A percentile compares a stretch with the other conserved stretches of the same genome.
These are phyloP conservation scores for Serrognathus titanus DNA, from an alignment of 2,888 invertebrate species.

Conservation along the genomic window DNA sequence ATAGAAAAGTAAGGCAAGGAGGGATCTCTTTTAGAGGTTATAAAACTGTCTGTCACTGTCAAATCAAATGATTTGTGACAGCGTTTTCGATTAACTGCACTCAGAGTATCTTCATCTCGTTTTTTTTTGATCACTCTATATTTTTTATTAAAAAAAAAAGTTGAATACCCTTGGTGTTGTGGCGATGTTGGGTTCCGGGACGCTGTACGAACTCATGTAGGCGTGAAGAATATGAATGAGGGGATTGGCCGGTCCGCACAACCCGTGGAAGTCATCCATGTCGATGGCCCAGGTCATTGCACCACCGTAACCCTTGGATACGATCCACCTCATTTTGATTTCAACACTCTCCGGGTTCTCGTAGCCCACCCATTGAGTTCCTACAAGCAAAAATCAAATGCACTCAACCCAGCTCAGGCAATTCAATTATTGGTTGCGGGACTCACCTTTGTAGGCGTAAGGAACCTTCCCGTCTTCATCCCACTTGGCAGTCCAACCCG, in stretches of 20 bases:
- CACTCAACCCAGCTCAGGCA: not conserved
- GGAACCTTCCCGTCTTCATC: slow-evolving; percentile 81
- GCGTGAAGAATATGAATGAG: slow-evolving; percentile 70
- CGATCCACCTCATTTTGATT: slow-evolving; percentile 88
- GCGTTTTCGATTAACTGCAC: too few relatives aligned
- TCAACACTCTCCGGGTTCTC: slow-evolving; percentile 77
- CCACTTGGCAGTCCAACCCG: slow-evolving; percentile 81
- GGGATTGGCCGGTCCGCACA: slow-evolving; percentile 75
- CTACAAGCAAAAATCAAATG: slow-evolving; percentile 37
- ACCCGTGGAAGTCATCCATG: slow-evolving; percentile 85
- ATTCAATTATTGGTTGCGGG: too few relatives aligned
- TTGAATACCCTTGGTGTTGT: slow-evolving; percentile 69
- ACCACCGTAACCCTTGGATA: slow-evolving; percentile 76
- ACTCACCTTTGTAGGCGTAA: slow-evolving; percentile 73
- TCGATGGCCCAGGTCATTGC: slow-evolving; percentile 93
- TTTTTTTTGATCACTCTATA: too few relatives aligned
- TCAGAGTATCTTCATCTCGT: too few relatives aligned
- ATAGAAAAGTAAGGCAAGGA: too few relatives aligned
- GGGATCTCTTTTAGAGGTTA: too few relatives aligned
- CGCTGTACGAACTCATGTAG: slow-evolving; percentile 67
- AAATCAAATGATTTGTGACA: too few relatives aligned
- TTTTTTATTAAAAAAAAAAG: too few relatives aligned
- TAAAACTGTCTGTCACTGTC: too few relatives aligned
- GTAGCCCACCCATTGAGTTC: slow-evolving; percentile 87
- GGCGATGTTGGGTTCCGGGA: slow-evolving; percentile 63